These are phyloP conservation scores for Lycorma delicatula DNA, from an alignment of 1,140 invertebrate genomes.

Conservation along the genomic window DNA sequence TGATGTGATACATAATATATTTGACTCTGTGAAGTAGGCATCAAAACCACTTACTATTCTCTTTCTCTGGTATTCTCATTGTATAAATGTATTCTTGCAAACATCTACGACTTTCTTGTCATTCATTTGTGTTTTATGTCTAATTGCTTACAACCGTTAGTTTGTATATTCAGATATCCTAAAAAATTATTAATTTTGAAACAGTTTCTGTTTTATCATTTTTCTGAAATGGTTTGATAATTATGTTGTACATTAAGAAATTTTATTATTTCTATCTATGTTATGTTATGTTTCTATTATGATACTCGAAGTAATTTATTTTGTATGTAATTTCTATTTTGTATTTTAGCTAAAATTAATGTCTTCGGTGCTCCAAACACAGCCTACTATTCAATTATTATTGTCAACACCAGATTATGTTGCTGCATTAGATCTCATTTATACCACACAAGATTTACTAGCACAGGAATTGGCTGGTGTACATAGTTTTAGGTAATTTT, in stretches of 20 bases:
- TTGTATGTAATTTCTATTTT: background rate
- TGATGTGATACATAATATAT: no score
- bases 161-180: no score
- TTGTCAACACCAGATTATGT: conserved; percentile 95
- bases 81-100: no score
- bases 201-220: no score
- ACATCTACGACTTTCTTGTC: no score
- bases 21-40: no score
- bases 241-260: background rate
- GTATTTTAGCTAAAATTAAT: conserved; percentile 70
- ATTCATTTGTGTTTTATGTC: no score
- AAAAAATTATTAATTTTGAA: no score
- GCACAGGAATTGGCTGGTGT: conserved; percentile 80
- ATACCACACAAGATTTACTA: conserved; percentile 92
- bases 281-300: background rate
- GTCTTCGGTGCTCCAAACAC: conserved; percentile 93
- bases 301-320: background rate
- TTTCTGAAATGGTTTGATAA: no score
- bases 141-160: no score
- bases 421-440: conserved; percentile 92
- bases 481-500: conserved; percentile 79
- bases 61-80: no score
- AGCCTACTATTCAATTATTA: conserved; percentile 90
- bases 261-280: background rate
- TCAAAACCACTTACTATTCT: no score